Base-by-base conservation (phyloP, 2,888 invertebrate genomes). In the Alloplasta piceator region DNA sequence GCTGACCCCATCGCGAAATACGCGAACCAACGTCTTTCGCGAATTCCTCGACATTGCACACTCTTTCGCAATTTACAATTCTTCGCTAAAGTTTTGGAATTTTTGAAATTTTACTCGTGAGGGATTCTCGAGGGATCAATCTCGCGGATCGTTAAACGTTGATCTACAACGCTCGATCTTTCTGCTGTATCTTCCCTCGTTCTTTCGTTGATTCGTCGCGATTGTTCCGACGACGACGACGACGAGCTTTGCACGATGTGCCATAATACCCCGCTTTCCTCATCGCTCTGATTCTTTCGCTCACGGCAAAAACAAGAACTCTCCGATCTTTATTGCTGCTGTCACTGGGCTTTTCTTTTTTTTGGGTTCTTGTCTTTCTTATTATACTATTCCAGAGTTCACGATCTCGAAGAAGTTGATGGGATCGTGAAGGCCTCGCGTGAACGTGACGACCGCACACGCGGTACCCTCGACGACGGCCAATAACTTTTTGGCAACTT, bases 401-500 rank as follows among this genome's bases (percentile, higher is more conserved):
- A 71, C 66, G 56, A 58, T 52, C 38, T 52, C 52, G 67, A 71
- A 48, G 61, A 36, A 63, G 48, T 39, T 38, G 67, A 58, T 16
- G 48, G 72, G 63, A 61, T 78, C 78, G 73, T 77, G 74, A 56
- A 63, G 83, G 72, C 67, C 60, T 72, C 73, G 72, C 83, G 70
- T 41, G 74, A 82, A 64, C 64, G 82, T 61, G 78, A 82, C 78
- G 70, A 83, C 78, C 83, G 80, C 78, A 84, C 86, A 80, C 83
- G 85, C 84, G 86, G 83, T 83, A 83, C 70, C n/a, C 52, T 72
- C 78, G 81, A 58, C 84, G 74, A 77, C 78, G 85, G 83, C 86
- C 87, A 87, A 88, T 86, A 80, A 75, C 82, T 80, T 83, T 77
- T 83, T 84, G 82, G 84, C 85, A 86, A 75, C 61, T 73, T 87